These are phyloP conservation scores for Sisor rabdophorus DNA, from an alignment of 2,113 vertebrate genomes.

Conservation along the genomic window DNA sequence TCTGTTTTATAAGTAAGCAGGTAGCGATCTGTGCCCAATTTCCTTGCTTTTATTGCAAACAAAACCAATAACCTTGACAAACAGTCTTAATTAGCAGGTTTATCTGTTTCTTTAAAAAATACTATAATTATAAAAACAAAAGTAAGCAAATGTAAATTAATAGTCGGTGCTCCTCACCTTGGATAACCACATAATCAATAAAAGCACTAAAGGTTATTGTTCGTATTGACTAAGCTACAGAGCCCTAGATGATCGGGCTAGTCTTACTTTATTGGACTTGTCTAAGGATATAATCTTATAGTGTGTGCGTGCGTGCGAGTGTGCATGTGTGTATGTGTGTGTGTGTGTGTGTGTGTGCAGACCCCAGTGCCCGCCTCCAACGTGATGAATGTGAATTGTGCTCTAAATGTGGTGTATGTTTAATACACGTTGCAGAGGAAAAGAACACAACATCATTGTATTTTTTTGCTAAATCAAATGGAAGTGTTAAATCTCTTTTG, in stretches of 20 bases:
- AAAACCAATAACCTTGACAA: conserved; percentile 31
- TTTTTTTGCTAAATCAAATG: conserved; percentile 15
- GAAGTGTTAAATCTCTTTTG: background rate
- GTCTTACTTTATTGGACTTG: conserved; percentile 10
- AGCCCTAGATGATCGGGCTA: background rate
- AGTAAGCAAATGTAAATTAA: background rate
- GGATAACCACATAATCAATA: conserved; percentile 20
- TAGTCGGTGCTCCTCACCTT: background rate
- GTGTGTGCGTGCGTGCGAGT: background rate
- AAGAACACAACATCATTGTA: background rate
- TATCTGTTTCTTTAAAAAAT: conserved; percentile 4
- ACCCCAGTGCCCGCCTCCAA: background rate
- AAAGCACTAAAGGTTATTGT: conserved; percentile 11
- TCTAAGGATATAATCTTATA: conserved; percentile 12
- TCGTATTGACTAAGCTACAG: background rate
- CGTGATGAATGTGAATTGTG: conserved; percentile 33
- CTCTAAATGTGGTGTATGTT: conserved; percentile 5
- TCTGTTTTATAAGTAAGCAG: conserved; percentile 31
- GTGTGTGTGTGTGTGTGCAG: background rate
- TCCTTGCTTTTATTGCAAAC: conserved; percentile 30
- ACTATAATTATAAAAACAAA: background rate
- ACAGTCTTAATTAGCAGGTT: conserved; percentile 30
- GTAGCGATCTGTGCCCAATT: conserved; percentile 26
- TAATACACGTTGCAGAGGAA: background rate
- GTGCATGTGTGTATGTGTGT: background rate